Conservation (phyloP, 2,888 invertebrate species). For the Luffia ferchaultella region DNA sequence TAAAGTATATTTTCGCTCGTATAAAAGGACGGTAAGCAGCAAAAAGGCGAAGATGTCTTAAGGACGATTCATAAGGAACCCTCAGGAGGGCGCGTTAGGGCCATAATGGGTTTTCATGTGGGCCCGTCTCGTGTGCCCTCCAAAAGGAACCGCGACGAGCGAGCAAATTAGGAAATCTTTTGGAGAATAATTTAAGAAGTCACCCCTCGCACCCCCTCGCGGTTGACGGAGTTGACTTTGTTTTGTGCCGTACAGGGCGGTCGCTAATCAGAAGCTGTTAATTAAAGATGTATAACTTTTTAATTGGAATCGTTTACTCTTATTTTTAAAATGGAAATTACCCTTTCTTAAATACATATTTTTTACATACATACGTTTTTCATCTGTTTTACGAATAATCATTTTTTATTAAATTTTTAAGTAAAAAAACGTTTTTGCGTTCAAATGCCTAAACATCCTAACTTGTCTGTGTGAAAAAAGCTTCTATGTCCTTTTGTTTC, state of each 20-base stretch:
- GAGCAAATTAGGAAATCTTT: slow-evolving; percentile 65
- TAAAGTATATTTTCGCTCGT: slow-evolving; percentile 41
- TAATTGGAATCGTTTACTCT: too few species aligned
- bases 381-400: too few species aligned
- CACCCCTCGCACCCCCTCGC: slow-evolving; percentile 29
- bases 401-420: too few species aligned
- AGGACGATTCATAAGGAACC: slow-evolving; percentile 35
- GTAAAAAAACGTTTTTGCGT: too few species aligned
- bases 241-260: slow-evolving; percentile 19
- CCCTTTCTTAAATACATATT: too few species aligned
- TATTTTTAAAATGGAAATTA: too few species aligned
- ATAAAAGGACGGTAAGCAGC: slow-evolving; percentile 14
- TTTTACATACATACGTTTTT: too few species aligned
- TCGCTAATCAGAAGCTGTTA: not conserved
- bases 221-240: slow-evolving; percentile 39
- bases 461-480: too few species aligned
- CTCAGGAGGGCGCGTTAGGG: slow-evolving; percentile 37
- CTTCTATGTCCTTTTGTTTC: too few species aligned
- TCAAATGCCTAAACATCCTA: too few species aligned
- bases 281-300: not conserved
- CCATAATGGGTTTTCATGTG: slow-evolving; percentile 30
- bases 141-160: slow-evolving; percentile 36
- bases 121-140: slow-evolving; percentile 29
- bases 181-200: slow-evolving; percentile 60
- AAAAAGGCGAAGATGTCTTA: slow-evolving; percentile 27